Evolutionary conservation across 2,888 invertebrate species (phyloP), one percentile per base, ranked within the genome.

Genomic region (Hedya salicella): DNA sequence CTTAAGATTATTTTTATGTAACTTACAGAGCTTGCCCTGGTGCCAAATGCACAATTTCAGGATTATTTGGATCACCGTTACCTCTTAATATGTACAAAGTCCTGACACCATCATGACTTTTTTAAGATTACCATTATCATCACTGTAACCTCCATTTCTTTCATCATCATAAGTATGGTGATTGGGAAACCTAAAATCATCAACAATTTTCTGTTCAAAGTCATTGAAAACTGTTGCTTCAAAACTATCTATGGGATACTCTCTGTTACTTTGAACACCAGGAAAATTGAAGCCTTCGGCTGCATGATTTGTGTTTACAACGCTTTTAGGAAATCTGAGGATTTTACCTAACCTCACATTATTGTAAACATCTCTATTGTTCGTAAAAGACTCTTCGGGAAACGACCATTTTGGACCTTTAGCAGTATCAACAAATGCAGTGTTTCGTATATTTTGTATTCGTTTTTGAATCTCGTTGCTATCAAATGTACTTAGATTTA

Each of bases 1-100:
- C 8, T 16, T 44, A 16, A 25, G 8, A 30, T 14, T 13, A 25
- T 49, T 2, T n/a, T 1, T 53, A 16, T 25, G 25, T 25, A 25
- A 5, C 48, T n/a, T 49, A 52, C 13, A 60, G n/a, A 40, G 72
- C 69, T 68, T 89, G 77, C 42, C 89, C 90, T 5, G 86, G 85
- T 69, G 74, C 82, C n/a, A 90, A 67, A 73, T 81, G 86, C 1
- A 92, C 77, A 56, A 92, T 77, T 81, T 93, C 92, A 9, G 93
- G 93, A 67, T 84, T 78, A 70, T 85, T 89, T 0, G 91, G 91
- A 73, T 93, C 92, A 0, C 91, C 88, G 68, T 92, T 86, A 0
- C 92, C 93, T 76, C 92, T 86, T 0, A 93, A 84, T 36, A 93
- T 78, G 52, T 92, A 93, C n/a, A 92, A 82, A 1, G 87, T 85